Evolutionary conservation across 2,797 vertebrate species (phyloP), one percentile per base, ranked within the genome.

Genomic region (Sebastes paucispinis): DNA sequence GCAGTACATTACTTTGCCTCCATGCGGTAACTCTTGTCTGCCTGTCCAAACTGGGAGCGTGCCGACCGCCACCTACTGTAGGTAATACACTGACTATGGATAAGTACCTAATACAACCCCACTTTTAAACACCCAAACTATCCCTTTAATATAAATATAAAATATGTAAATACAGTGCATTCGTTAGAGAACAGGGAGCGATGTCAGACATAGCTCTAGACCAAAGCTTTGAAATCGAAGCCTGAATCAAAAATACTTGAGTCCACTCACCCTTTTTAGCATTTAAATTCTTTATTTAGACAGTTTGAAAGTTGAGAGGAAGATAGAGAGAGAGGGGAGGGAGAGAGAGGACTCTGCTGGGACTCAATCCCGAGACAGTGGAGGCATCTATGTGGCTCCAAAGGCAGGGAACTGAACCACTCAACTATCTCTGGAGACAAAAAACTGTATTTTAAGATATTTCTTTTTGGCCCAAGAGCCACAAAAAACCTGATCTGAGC

Each of bases 221-320:
- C 52, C 3, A 5, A 58, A 74, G 14, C 34, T 22, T 34, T 31
- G 10, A 58, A 70, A 58, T 50, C 1, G 6, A 65, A 60, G 58
- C 54, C 10, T 59, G 4, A 72, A n/a, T 66, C 24, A 50, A 5
- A 50, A 75, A 31, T 58, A 59, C 12, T 24, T 36, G 20, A 36
- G 16, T 43, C 25, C 75, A 13, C 22, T 71, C 7, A 55, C 25
- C 11, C 24, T 77, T 65, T 65, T 70, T 11, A 73, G 20, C 54
- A 82, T 81, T 75, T 83, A 47, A 60, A 68, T 77, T 80, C 72
- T 83, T 80, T 68, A 77, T 80, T 85, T 69, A 81, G 67, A 79
- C 54, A 22, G 57, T 76, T 76, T 82, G 22, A 80, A 82, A 73
- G 60, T 66, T 70, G 34, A 73, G 43, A 73, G 67, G 10, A 62